Base-by-base conservation (phyloP, 2,113 vertebrate species). In the Pogona vitticeps region DNA sequence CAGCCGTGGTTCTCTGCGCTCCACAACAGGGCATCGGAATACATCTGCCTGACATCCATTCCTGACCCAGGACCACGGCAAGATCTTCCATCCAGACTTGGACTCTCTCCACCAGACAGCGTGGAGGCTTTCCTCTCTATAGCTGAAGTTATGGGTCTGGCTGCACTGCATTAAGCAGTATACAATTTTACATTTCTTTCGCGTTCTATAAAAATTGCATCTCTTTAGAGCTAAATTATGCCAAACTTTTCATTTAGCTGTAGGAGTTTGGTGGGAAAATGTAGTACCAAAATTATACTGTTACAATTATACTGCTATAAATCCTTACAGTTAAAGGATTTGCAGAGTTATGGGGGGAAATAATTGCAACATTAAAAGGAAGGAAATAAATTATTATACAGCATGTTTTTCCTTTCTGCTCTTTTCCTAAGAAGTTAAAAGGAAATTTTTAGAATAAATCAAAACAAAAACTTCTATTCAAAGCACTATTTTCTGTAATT, bases 371-470 rank as follows among this genome's bases (percentile, higher is more conserved):
- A 82, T 85, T 85, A 31, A 56, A 90, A 77, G 68, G 42, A 79
- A 77, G 83, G 65, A 86, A 79, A 63, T 17, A 6, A 42, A 90
- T 75, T 92, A 76, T 75, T 81, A 58, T 83, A 91, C 63, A 85
- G 84, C 84, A 88, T 20, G 85, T 76, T 56, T 72, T 76, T 67
- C 82, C 31, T 5, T 52, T 80, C 86, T 40, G 40, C 63, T 76
- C 38, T 42, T 46, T 76, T 75, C 17, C 82, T 83, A 3, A 40
- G 73, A 73, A 38, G 1, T 12, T 20, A n/a, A n/a, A 63, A 23
- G 28, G 20, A 31, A 73, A 12, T 36, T 61, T 84, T 84, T 38
- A 84, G 38, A 76, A 76, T 61, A 63, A 61, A 26, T 38, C 36
- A 73, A 26, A 72, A 31, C 23, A 14, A 84, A 63, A 84, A 42